Base-by-base conservation (phyloP, 2,888 invertebrate species). In the Pyrgus malvae region DNA sequence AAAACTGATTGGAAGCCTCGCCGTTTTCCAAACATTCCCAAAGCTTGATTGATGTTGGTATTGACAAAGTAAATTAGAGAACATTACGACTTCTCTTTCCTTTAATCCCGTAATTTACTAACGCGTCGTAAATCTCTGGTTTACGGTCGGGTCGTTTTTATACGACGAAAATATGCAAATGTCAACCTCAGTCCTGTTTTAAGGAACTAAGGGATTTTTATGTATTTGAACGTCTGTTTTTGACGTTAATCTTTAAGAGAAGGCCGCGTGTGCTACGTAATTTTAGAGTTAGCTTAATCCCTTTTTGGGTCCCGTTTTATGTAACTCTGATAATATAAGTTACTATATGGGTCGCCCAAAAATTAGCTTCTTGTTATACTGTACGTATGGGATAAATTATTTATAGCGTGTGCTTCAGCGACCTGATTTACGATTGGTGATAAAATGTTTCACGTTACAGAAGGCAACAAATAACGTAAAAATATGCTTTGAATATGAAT, bases 1-100 rank as follows among this genome's bases (percentile, higher is more conserved):
- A 37, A 37, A n/a, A 8, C 2, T 16, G 2, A 37, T 37, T 17
- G 5, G n/a, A 37, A 40, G 49, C 23, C 31, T 27, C 19, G 25
- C 48, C 8, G 3, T 29, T 27, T 41, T 41, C 17, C 11, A 27
- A 42, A 40, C 23, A 14, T 33, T 31, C 11, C 40, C 53, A 66
- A 68, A 72, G 68, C 70, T 66, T 75, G 75, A 78, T 70, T 68
- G 70, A 80, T 79, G 67, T 61, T 57, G 59, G 67, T 64, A 75
- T 69, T 71, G 78, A 70, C 67, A 63, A 68, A 66, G 60, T 71
- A 72, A 78, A 78, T 74, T 71, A 71, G 66, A 58, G 65, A 64
- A 67, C 59, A 66, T 65, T 60, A 57, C 54, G 53, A 62, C 40
- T 60, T 65, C 31, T 66, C 48, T 56, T 54, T 17, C 48, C 54